Evolutionary conservation across 2,888 invertebrate species (phyloP).

Genomic region (Sphaeridia pumilis): DNA sequence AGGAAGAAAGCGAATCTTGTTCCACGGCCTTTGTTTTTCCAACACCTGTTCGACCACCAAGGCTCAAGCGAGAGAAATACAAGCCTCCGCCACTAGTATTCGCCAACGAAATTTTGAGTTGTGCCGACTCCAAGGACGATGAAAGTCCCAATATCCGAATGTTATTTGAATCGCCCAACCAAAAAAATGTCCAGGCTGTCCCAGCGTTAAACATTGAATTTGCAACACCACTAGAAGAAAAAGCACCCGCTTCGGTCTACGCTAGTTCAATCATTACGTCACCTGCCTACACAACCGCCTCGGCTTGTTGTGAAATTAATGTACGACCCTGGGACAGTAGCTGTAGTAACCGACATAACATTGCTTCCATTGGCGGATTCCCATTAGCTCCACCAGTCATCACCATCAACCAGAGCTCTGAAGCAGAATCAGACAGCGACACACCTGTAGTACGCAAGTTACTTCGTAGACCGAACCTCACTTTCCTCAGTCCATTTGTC

Average conservation of each 20-base stretch:
- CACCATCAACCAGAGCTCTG: slow-evolving; percentile 40
- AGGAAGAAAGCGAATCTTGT: slow-evolving; percentile 2
- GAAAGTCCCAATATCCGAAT: slow-evolving; percentile 2
- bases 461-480: slow-evolving; percentile 46
- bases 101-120: slow-evolving; percentile 33
- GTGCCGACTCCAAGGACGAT: slow-evolving; percentile 12
- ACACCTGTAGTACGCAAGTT: slow-evolving; percentile 43
- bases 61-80: slow-evolving; percentile 21
- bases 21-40: slow-evolving; percentile 10
- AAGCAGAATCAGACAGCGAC: slow-evolving; percentile 40
- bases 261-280: background rate
- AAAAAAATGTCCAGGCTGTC: slow-evolving; percentile 20
- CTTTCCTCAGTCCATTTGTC: slow-evolving; percentile 60
- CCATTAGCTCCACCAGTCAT: slow-evolving; percentile 38
- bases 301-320: slow-evolving; percentile 11
- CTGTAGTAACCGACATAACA: too few species aligned
- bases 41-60: slow-evolving; percentile 6
- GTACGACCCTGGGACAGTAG: slow-evolving; percentile 22
- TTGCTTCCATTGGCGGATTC: background rate
- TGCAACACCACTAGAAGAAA: slow-evolving; percentile 33
- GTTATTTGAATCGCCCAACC: background rate
- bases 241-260: slow-evolving; percentile 2
- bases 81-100: slow-evolving; percentile 36
- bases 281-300: slow-evolving; percentile 1
- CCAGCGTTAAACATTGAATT: slow-evolving; percentile 35